Evolutionary conservation across 2,888 invertebrate genomes (phyloP), one percentile per base, ranked within the genome.

Genomic region (Cyclophora albipunctata): DNA sequence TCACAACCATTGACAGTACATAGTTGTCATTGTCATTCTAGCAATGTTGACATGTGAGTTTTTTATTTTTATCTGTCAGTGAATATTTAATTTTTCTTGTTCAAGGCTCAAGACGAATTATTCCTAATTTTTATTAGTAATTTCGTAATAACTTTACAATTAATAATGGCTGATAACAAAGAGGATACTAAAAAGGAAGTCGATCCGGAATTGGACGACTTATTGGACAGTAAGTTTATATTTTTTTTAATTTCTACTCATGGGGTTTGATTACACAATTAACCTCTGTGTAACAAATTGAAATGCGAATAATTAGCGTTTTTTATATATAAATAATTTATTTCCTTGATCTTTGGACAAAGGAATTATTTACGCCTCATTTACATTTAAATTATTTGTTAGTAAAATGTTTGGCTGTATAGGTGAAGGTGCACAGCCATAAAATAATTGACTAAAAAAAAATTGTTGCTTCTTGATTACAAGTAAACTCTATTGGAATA

Each of bases 171-270:
- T 43, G 86, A 87, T 49, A 81, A 79, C 58, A 84, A 87, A 54
- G 78, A 85, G 60, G 64, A 75, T 20, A 57, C 72, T 0, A 75
- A 78, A 62, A 79, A 81, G 34, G 78, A 80, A 4, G 81, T 81
- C 35, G 94, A 94, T 66, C 90, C 92, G 40, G 95, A 95, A 74
- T 81, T 95, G 59, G 91, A 94, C 52, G 93, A 94, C 60, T 86
- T 95, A 64, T 80, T 95, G 60, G 93, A 94, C 76, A 95, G 95
- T 95, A 80, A 91, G 91, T 90, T 34, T n/a, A 53, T 41, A 54
- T 53, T 54, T 55, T 59, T 59, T 50, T 34, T 52, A 51, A 54
- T 51, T 47, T 48, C 46, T 20, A 48, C 49, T 45, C 48, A 33
- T 43, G 43, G 5, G 6, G 33, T 42, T n/a, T 34, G 20, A 57